Conservation (phyloP, 2,113 vertebrate genomes). For the Syngnathoides biaculeatus region DNA sequence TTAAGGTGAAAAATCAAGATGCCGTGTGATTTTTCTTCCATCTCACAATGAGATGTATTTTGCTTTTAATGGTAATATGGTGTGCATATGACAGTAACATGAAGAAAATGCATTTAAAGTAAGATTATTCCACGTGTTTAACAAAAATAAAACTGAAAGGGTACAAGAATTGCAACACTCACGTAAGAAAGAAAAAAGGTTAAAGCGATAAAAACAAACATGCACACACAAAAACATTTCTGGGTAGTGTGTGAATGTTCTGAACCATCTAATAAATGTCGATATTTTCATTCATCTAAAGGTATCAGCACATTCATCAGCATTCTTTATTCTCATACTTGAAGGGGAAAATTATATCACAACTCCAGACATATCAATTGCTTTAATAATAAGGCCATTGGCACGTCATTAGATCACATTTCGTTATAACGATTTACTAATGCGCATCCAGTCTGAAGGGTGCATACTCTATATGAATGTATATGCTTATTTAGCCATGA, state of each 20-base stretch:
- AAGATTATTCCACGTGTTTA: background rate
- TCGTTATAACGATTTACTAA: constrained; percentile 40
- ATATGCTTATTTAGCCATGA: background rate
- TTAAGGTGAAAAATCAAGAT: background rate
- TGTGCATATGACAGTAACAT: too few relatives aligned
- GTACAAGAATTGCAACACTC: background rate
- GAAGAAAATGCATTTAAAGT: background rate
- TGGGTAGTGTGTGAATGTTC: background rate
- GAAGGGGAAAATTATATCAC: constrained; percentile 54
- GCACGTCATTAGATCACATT: constrained; percentile 55
- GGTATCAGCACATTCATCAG: constrained; percentile 36
- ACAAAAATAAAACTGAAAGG: background rate
- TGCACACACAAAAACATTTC: background rate
- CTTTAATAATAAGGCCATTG: constrained; percentile 63
- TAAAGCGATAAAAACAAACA: too few relatives aligned
- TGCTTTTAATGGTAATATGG: background rate
- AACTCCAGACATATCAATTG: constrained; percentile 64
- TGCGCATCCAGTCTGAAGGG: constrained; percentile 43
- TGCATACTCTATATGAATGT: background rate
- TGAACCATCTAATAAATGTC: background rate
- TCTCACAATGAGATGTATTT: background rate
- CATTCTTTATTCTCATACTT: constrained; percentile 62
- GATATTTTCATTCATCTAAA: constrained; percentile 13
- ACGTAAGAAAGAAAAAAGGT: background rate
- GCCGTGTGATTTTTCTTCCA: background rate